Evolutionary conservation across 1,140 invertebrate species (phyloP).

Genomic region (Bombus impatiens): DNA sequence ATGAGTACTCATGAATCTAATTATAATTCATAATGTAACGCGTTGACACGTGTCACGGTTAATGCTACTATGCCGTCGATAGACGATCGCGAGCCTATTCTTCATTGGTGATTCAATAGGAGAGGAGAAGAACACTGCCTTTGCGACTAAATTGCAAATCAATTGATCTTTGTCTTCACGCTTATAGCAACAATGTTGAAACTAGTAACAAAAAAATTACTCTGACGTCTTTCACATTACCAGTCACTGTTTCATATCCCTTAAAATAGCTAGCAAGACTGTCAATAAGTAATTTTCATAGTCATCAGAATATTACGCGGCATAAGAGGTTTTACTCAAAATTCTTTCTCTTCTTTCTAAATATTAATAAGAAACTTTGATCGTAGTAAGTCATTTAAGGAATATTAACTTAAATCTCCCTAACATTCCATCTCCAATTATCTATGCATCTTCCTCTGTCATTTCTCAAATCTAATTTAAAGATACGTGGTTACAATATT

Average conservation of each 20-base stretch:
- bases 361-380: too few species aligned
- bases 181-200: too few species aligned
- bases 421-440: neutral
- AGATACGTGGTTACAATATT: neutral
- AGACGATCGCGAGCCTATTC: slow-evolving; percentile 4
- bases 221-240: too few species aligned
- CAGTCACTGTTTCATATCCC: too few species aligned
- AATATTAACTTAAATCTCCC: too few species aligned
- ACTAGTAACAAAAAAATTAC: too few species aligned
- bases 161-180: neutral
- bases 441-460: neutral
- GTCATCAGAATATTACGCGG: too few species aligned
- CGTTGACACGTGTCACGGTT: slow-evolving; percentile 22
- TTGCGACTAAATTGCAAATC: neutral
- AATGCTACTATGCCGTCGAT: slow-evolving; percentile 9
- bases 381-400: too few species aligned
- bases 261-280: too few species aligned
- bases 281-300: too few species aligned
- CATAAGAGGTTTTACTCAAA: too few species aligned
- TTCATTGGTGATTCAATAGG: neutral
- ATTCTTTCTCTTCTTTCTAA: too few species aligned
- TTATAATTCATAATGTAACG: slow-evolving; percentile 28
- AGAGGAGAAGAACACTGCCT: neutral
- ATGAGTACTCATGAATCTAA: slow-evolving; percentile 2
- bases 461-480: neutral